These are phyloP conservation scores for Pharmacophagus antenor DNA, from an alignment of 2,888 invertebrate genomes.

Conservation along the genomic window DNA sequence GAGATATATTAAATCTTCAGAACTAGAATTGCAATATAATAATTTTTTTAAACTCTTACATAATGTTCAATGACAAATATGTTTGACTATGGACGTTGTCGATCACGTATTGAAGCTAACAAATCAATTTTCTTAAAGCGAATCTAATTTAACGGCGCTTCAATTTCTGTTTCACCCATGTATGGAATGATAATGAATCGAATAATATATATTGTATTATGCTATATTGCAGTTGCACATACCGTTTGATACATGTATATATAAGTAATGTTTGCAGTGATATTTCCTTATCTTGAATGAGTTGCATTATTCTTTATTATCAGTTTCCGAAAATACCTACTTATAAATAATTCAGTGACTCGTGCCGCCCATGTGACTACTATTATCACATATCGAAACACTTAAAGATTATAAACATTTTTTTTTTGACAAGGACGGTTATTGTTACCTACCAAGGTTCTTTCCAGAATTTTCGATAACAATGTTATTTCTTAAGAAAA, in stretches of 20 bases:
- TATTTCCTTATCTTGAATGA: slow-evolving; percentile 12
- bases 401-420: not conserved
- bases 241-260: not conserved
- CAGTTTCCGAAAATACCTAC: slow-evolving; percentile 24
- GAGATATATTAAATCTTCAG: too few relatives aligned
- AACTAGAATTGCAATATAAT: too few relatives aligned
- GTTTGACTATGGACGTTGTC: too few relatives aligned
- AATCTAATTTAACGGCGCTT: too few relatives aligned
- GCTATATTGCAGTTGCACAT: not conserved
- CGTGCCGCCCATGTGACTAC: slow-evolving; percentile 19
- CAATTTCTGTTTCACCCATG: too few relatives aligned
- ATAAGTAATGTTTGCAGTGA: not conserved
- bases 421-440: not conserved
- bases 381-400: slow-evolving; percentile 9
- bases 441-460: not conserved
- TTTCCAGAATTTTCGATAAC: not conserved
- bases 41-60: too few relatives aligned
- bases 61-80: too few relatives aligned
- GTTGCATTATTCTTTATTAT: slow-evolving; percentile 13
- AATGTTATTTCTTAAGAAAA: not conserved
- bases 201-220: not conserved
- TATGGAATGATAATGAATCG: too few relatives aligned
- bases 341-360: slow-evolving; percentile 19
- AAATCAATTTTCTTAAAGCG: too few relatives aligned
- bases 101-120: too few relatives aligned